A percentile compares a stretch with the other conserved stretches of the same genome.
Conservation (phyloP, 2,113 vertebrate genomes). For the Pholis gunnellus region DNA sequence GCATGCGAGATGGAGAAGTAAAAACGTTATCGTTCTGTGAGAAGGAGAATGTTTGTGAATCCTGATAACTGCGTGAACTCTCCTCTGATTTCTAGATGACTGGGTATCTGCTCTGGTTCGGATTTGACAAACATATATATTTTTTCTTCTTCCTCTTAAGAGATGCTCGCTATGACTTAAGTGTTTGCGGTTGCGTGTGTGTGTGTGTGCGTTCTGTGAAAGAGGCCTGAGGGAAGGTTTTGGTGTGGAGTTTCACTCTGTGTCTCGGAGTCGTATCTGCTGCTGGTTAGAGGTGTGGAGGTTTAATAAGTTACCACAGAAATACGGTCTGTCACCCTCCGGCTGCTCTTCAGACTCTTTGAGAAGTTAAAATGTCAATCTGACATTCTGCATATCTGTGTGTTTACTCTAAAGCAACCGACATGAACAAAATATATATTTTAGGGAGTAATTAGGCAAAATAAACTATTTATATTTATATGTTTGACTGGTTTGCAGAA, state of each 20-base stretch:
- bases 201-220: neutral
- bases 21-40: neutral
- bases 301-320: constrained; percentile 59
- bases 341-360: constrained; percentile 23
- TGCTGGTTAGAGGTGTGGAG: constrained; percentile 57
- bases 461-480: neutral
- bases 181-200: constrained; percentile 36
- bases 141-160: neutral
- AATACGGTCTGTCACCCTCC: constrained; percentile 52
- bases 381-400: constrained; percentile 29
- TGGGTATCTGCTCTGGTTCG: neutral
- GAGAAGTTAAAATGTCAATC: constrained; percentile 37
- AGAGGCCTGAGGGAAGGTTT: constrained; percentile 42
- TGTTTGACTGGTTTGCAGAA: neutral
- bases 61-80: neutral
- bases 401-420: neutral
- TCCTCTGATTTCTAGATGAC: constrained; percentile 12
- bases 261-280: constrained; percentile 22
- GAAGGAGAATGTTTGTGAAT: neutral
- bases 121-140: constrained; percentile 5
- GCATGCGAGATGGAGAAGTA: neutral
- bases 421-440: neutral
- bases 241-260: constrained; percentile 41
- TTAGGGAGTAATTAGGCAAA: neutral
- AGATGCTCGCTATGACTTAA: constrained; percentile 26